Base-by-base conservation (phyloP, 2,888 invertebrate genomes). In the Sialis lutaria region DNA sequence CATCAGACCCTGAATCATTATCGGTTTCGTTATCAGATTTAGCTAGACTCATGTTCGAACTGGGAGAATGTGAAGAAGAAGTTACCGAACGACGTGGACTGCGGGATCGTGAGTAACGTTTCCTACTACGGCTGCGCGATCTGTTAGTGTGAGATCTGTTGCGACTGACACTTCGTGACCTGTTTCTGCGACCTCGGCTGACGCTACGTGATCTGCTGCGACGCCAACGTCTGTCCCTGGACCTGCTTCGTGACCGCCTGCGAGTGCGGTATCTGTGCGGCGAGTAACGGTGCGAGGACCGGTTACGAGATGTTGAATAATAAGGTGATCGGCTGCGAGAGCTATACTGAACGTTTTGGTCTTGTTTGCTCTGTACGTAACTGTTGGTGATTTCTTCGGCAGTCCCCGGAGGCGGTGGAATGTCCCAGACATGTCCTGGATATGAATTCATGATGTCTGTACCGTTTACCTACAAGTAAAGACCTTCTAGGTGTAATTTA, bases 401-500 rank as follows among this genome's bases (percentile, higher is more conserved):
- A 34, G 62, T 62, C 46, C 65, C 64, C 35, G 65, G 65, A 48
- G 67, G 65, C 48, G 65, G 65, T 46, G 65, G 65, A 54, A 60
- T 62, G 56, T 61, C 58, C 62, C 61, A 60, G 50, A 58, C 56
- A 9, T 31, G 30, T 30, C 37, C 22, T 31, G 32, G n/a, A 12
- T 44, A 9, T 31, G 42, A 30, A 12, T 32, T 31, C 22, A 39
- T 39, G n/a, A 40, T 31, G 40, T 37, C 37, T 12, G 12, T 37
- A 10, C 37, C 37, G n/a, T 10, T 6, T 42, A 64, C 65, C 67
- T 67, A 67, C 64, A 66, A 67, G 45, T 45, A 45, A 62, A 67
- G 67, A 67, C 65, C 67, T 67, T 65, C 64, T 64, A 66, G 64
- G 64, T 66, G 65, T 66, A 67, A 56, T 64, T 61, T 42, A 32